Conservation (phyloP, 2,797 vertebrate species). For the Notamacropus eugenii region DNA sequence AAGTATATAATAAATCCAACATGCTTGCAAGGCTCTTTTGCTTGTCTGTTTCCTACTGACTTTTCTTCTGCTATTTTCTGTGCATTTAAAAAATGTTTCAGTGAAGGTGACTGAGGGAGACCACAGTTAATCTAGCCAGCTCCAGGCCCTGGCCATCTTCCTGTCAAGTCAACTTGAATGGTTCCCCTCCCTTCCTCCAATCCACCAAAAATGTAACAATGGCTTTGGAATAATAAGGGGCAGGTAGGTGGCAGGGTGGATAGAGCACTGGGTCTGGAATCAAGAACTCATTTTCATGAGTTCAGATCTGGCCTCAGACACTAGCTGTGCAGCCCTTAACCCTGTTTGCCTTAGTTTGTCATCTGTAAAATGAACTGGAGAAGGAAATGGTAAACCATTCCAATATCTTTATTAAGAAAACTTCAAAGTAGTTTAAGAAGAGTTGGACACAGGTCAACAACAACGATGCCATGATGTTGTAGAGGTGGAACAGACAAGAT, state of each 20-base stretch:
- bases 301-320: background rate
- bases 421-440: background rate
- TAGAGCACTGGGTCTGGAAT: background rate
- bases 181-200: background rate
- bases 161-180: background rate
- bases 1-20: background rate
- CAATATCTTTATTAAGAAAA: background rate
- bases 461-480: background rate
- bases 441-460: background rate
- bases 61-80: background rate
- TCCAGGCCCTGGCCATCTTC: background rate
- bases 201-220: background rate
- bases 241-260: background rate
- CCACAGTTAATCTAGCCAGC: background rate
- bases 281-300: background rate
- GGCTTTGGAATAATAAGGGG: background rate
- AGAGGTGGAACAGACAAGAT: background rate
- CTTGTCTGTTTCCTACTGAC: background rate
- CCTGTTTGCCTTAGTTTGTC: background rate
- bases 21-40: background rate
- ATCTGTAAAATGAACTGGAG: background rate
- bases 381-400: background rate
- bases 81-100: background rate
- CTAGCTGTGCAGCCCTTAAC: background rate
- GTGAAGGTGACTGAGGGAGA: background rate